These are phyloP conservation scores for Phrynocephalus forsythii DNA, from an alignment of 2,797 vertebrate genomes.

Conservation along the genomic window DNA sequence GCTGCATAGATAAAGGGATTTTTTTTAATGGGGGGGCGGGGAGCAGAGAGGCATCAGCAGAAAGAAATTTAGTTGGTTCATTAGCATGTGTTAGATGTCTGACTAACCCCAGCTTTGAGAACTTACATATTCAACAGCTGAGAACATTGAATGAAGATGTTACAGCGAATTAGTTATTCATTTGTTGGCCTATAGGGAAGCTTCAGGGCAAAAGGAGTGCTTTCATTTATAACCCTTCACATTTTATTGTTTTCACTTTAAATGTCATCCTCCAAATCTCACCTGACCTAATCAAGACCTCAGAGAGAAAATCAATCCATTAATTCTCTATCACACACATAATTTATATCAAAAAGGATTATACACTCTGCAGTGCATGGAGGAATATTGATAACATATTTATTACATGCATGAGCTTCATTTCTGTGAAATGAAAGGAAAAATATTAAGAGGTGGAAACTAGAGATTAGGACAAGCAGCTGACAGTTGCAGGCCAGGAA, in stretches of 20 bases:
- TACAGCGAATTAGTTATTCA: constrained; percentile 65
- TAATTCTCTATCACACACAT: constrained; percentile 34
- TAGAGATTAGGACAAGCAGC: constrained; percentile 36
- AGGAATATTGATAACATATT: constrained; percentile 38
- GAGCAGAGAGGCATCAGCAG: constrained; percentile 36
- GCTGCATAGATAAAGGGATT: constrained; percentile 54
- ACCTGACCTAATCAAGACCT: constrained; percentile 51
- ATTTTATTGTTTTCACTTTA: constrained; percentile 62
- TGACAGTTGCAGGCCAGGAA: constrained; percentile 38
- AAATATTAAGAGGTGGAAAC: constrained; percentile 34
- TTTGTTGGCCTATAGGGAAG: constrained; percentile 58
- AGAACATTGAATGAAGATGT: constrained; percentile 63
- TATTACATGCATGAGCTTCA: constrained; percentile 50
- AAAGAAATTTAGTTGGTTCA: constrained; percentile 44
- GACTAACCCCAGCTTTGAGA: constrained; percentile 58
- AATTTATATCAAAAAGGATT: constrained; percentile 50
- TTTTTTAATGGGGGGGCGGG: not conserved
- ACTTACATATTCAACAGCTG: constrained; percentile 59
- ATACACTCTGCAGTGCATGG: constrained; percentile 1
- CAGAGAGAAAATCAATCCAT: constrained; percentile 41
- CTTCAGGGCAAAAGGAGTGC: constrained; percentile 33
- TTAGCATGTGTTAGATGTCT: constrained; percentile 64
- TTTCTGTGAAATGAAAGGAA: constrained; percentile 48
- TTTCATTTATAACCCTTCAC: constrained; percentile 63
- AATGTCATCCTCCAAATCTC: constrained; percentile 53